phyloP scores from a whole-genome alignment of 2,797 vertebrate species.

The Argyrosomus regius region DNA sequence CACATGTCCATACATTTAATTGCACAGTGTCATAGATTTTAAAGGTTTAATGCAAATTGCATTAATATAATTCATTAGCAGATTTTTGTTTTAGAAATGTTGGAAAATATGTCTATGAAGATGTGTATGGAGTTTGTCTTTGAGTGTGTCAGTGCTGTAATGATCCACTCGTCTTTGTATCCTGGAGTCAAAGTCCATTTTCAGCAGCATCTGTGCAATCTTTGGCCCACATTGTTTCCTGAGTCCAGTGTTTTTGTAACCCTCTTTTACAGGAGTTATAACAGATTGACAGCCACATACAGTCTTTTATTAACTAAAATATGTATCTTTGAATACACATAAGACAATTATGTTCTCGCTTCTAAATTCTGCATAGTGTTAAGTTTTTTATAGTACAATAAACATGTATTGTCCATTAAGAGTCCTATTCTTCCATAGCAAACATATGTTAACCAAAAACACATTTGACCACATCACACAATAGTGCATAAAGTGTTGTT shows the following conservation, averaged over 20 bases:
- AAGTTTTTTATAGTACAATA: slow-evolving; percentile 7
- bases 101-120: not conserved
- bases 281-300: not conserved
- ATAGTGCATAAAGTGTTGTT: slow-evolving; percentile 13
- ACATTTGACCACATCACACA: slow-evolving; percentile 12
- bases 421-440: not conserved
- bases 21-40: not conserved
- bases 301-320: not conserved
- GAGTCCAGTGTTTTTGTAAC: slow-evolving; percentile 7
- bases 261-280: not conserved
- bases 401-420: not conserved
- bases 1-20: not conserved
- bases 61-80: not conserved
- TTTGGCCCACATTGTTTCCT: not conserved
- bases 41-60: not conserved
- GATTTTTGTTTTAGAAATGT: not conserved
- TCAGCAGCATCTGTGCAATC: not conserved
- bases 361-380: not conserved
- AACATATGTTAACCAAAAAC: slow-evolving; percentile 10
- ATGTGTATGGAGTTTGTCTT: not conserved
- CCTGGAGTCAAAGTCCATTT: slow-evolving; percentile 35
- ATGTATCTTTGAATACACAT: not conserved
- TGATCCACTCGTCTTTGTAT: not conserved
- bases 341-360: not conserved
- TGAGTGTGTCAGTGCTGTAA: not conserved